phyloP scores from a whole-genome alignment of 2,888 invertebrate genomes.

The Caradrina clavipalpis region DNA sequence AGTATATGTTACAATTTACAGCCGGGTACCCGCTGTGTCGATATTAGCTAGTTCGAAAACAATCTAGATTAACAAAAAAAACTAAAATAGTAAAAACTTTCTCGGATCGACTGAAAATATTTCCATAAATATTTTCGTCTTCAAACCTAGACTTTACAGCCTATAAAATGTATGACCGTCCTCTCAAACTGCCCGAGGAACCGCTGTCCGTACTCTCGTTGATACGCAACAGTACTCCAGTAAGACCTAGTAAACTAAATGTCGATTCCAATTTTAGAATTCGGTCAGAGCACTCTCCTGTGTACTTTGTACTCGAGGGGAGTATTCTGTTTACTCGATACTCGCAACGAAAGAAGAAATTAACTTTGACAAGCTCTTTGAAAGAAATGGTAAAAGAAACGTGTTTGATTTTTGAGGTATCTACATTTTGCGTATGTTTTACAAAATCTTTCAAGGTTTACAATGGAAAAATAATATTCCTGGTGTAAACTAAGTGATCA shows the following conservation, averaged over 20 bases:
- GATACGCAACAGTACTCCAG: constrained; percentile 49
- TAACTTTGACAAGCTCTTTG: constrained; percentile 41
- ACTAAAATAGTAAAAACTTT: too few species aligned
- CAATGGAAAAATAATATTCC: too few species aligned
- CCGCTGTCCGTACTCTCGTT: constrained; percentile 9
- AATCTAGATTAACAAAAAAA: too few species aligned
- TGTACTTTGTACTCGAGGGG: constrained; percentile 64
- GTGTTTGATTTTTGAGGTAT: constrained; percentile 8
- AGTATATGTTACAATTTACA: too few species aligned
- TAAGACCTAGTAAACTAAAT: constrained; percentile 76
- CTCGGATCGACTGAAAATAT: too few species aligned
- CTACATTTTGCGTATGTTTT: background rate
- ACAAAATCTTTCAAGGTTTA: background rate
- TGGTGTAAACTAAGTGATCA: background rate
- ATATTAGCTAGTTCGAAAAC: too few species aligned
- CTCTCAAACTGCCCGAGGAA: background rate
- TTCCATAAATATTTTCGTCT: too few species aligned
- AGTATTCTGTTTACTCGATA: constrained; percentile 61
- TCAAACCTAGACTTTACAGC: too few species aligned
- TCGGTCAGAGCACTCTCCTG: constrained; percentile 77
- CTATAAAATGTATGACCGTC: too few species aligned
- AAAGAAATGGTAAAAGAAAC: constrained; percentile 3
- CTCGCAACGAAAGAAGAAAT: constrained; percentile 40
- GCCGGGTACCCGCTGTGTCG: too few species aligned
- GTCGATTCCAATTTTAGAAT: constrained; percentile 82